Percentiles rank a stretch among this genome's conserved stretches.
These are phyloP conservation scores for Drosophila rubida DNA, from an alignment of 2,888 invertebrate genomes.

Conservation along the genomic window DNA sequence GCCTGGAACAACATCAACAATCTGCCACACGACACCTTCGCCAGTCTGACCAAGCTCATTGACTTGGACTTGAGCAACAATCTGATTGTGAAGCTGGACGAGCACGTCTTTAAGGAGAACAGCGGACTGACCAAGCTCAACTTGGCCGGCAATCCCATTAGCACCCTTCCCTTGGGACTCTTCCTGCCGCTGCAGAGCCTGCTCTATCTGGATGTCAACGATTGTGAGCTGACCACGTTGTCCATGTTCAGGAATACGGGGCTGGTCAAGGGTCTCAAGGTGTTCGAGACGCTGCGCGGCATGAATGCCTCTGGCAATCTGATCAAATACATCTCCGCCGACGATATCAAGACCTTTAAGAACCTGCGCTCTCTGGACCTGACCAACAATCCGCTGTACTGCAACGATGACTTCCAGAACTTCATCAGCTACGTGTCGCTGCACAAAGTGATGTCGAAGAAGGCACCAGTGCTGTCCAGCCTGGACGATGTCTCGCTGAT, in stretches of 20 bases:
- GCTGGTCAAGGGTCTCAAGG: constrained; percentile 81
- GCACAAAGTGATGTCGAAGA: constrained; percentile 66
- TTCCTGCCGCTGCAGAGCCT: constrained; percentile 88
- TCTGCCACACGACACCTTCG: constrained; percentile 86
- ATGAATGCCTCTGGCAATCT: constrained; percentile 86
- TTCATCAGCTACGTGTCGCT: constrained; percentile 86
- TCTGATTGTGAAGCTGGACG: constrained; percentile 87
- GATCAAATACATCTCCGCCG: constrained; percentile 78
- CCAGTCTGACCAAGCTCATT: constrained; percentile 87
- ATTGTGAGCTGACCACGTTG: constrained; percentile 88
- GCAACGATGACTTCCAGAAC: constrained; percentile 89
- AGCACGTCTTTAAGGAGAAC: constrained; percentile 89
- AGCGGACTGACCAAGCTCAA: constrained; percentile 87
- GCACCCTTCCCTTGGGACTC: constrained; percentile 88
- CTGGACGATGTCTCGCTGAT: constrained; percentile 63
- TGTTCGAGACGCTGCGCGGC: constrained; percentile 86
- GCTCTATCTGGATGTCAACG: constrained; percentile 89
- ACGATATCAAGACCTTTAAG: constrained; percentile 82
- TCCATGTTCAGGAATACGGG: constrained; percentile 89
- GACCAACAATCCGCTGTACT: constrained; percentile 89
- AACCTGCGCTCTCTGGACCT: constrained; percentile 86
- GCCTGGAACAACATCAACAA: constrained; percentile 88
- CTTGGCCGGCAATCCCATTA: constrained; percentile 90
- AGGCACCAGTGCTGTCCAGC: constrained; percentile 70
- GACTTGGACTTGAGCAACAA: constrained; percentile 91